phyloP scores from a whole-genome alignment of 2,113 vertebrate species.

The Arenaria interpres region DNA sequence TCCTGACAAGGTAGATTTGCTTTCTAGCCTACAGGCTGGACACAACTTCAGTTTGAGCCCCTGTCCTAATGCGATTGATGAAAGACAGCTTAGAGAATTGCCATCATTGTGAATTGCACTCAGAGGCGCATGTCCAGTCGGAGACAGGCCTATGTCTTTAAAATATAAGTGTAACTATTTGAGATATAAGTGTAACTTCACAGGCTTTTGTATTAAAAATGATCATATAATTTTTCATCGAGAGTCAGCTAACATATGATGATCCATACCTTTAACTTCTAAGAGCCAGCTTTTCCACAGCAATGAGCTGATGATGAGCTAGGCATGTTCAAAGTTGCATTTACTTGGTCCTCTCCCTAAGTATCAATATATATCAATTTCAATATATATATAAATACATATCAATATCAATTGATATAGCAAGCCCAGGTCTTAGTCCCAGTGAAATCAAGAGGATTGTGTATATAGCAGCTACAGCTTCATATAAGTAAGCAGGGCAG shows the following conservation, averaged over 20 bases:
- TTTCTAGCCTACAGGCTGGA: not conserved
- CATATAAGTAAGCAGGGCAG: not conserved
- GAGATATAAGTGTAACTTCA: not conserved
- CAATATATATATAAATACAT: too few relatives aligned
- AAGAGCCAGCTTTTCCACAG: not conserved
- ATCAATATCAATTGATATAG: too few relatives aligned
- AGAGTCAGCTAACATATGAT: rapidly evolving
- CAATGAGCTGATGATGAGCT: not conserved
- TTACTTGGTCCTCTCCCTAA: not conserved
- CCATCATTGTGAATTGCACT: not conserved
- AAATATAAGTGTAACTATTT: not conserved
- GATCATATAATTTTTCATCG: not conserved
- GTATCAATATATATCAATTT: too few relatives aligned
- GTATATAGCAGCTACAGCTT: not conserved
- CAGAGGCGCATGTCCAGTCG: not conserved
- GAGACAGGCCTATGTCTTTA: not conserved
- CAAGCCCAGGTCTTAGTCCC: not conserved
- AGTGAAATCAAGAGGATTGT: not conserved
- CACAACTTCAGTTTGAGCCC: not conserved
- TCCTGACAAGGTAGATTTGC: not conserved
- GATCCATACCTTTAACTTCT: not conserved
- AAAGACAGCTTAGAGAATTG: not conserved
- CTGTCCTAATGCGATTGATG: not conserved
- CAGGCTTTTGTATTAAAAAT: not conserved
- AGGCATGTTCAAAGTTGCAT: not conserved